Base-by-base conservation (phyloP, 2,888 invertebrate genomes). In the Stegana nigrithorax region DNA sequence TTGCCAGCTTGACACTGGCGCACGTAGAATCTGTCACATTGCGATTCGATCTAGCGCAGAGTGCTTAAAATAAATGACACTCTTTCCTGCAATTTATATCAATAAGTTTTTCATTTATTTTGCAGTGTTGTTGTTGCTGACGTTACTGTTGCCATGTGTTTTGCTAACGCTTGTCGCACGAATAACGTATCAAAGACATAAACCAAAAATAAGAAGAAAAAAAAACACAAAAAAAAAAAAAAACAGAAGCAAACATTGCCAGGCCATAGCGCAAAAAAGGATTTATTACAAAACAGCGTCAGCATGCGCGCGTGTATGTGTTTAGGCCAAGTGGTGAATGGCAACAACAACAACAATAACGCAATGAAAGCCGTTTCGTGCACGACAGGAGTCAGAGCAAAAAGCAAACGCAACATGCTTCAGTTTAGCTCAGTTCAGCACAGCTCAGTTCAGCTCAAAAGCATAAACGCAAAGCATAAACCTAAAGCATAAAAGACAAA, bases 71-170 rank as follows among this genome's bases (percentile, higher is more conserved):
- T 55, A 63, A 53, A 55, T 45, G 39, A 51, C 55, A 7, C 59
- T 19, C 17, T 44, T 14, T 51, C n/a, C 27, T 26, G 51, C 36
- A 58, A 63, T 63, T 59, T 62, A 57, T 62, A 62, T 62, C 62
- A 57, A 62, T 62, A 62, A 39, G 36, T 39, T 56, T 50, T 42
- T 39, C 50, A 47, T 59, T 26, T 53, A 39, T 53, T 32, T 59
- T 26, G 12, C 29, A 59, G 19, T 21, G 26, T 21, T 36, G 3
- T 36, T n/a, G 4, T 10, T 36, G 36, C 4, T 10, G 2, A n/a
- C n/a, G 10, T 36, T 2, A n/a, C 1, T 36, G 10, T 36, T 10
- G 10, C 12, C 2, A n/a, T 36, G 36, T 36, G 36, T 36, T 10
- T 47, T 6, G 21, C 6, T 21, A 25, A n/a, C 23, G 47, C 6